Conservation (phyloP, 2,113 vertebrate species). For the Tachysurus vachellii region DNA sequence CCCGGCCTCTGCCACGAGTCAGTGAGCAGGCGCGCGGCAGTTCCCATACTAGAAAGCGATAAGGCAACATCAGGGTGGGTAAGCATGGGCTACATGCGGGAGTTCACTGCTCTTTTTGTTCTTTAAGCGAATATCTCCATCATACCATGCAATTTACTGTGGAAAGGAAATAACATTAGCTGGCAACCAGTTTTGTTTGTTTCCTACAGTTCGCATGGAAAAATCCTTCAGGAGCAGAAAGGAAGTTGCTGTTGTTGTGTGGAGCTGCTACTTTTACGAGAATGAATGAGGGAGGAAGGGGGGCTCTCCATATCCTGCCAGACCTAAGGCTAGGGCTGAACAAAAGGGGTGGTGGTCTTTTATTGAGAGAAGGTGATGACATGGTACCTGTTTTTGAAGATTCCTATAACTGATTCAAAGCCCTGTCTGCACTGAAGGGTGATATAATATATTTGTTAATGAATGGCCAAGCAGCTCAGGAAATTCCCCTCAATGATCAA, state of each 20-base stretch:
- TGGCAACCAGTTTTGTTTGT: constrained; percentile 61
- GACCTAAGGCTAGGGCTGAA: constrained; percentile 60
- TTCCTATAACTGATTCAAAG: constrained; percentile 47
- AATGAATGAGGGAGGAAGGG: constrained; percentile 49
- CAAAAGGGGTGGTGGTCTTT: constrained; percentile 45
- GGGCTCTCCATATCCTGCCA: constrained; percentile 52
- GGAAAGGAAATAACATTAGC: constrained; percentile 70
- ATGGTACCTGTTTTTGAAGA: constrained; percentile 46
- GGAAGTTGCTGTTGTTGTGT: constrained; percentile 72
- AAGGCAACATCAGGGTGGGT: constrained; percentile 56
- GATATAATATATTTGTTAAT: constrained; percentile 47
- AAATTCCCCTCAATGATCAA: constrained; percentile 37
- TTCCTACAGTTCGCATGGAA: constrained; percentile 75
- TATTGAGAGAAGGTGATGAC: constrained; percentile 54
- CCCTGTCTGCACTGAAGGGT: constrained; percentile 52
- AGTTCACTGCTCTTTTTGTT: constrained; percentile 27
- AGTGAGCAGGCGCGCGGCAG: constrained; percentile 36
- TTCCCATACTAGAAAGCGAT: constrained; percentile 65
- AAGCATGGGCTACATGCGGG: constrained; percentile 10
- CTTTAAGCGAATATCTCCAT: constrained; percentile 47
- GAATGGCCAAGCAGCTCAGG: constrained; percentile 34
- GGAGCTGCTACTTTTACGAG: constrained; percentile 59
- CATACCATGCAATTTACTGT: constrained; percentile 68
- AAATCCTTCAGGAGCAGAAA: constrained; percentile 71
- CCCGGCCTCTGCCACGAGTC: constrained; percentile 58